Percentiles rank a stretch among this genome's conserved stretches.
Conservation (phyloP, 2,113 vertebrate genomes). For the Sprattus sprattus region DNA sequence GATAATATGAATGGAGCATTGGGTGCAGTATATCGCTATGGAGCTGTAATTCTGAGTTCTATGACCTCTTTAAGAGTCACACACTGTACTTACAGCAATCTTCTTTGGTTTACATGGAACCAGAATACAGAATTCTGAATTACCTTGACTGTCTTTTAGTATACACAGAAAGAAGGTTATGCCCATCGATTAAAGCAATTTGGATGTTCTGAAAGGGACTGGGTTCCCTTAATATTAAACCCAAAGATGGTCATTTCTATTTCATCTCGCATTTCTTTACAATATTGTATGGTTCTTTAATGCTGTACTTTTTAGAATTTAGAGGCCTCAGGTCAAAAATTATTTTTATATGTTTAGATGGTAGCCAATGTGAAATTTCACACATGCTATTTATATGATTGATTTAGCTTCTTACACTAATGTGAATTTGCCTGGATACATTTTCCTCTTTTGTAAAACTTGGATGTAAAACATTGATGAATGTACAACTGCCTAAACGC, state of each 20-base stretch:
- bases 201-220: conserved; percentile 45
- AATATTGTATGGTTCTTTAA: conserved; percentile 50
- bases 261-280: conserved; percentile 45
- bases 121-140: neutral
- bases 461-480: conserved; percentile 24
- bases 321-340: conserved; percentile 53
- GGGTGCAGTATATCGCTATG: neutral
- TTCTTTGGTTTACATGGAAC: neutral
- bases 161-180: neutral
- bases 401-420: conserved; percentile 35
- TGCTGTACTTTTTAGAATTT: conserved; percentile 59
- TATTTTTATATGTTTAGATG: conserved; percentile 55
- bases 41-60: neutral
- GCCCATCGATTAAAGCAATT: conserved; percentile 31
- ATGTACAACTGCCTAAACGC: conserved; percentile 31
- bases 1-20: neutral
- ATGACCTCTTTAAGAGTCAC: conserved; percentile 6
- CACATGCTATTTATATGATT: conserved; percentile 30
- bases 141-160: neutral
- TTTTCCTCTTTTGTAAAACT: conserved; percentile 15
- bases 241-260: conserved; percentile 74
- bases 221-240: conserved; percentile 69
- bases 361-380: conserved; percentile 29
- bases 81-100: conserved; percentile 5
- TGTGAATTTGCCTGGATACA: conserved; percentile 27